Evolutionary conservation across 2,888 invertebrate genomes (phyloP).

Genomic region (Sepiola atlantica): DNA sequence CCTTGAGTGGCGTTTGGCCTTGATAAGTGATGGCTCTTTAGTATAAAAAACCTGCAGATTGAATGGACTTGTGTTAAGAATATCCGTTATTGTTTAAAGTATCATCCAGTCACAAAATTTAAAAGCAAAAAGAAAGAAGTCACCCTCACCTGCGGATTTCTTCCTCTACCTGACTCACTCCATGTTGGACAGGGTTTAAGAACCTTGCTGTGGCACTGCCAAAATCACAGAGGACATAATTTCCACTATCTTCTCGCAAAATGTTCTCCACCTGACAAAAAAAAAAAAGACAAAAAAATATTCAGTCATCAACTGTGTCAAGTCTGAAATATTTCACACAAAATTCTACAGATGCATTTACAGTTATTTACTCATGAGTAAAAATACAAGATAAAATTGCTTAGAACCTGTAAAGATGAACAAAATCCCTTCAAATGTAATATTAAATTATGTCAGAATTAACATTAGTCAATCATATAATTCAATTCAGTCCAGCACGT

Average conservation of each 20-base stretch:
- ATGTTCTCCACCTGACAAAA: conserved; percentile 87
- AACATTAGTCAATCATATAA: background rate
- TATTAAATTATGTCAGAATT: background rate
- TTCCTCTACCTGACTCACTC: conserved; percentile 81
- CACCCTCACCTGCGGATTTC: conserved; percentile 82
- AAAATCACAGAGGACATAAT: conserved; percentile 90
- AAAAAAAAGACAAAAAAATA: conserved; percentile 51
- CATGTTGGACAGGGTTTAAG: conserved; percentile 69
- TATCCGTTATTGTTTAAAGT: too few species aligned
- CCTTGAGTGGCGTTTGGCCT: too few species aligned
- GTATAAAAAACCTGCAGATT: too few species aligned
- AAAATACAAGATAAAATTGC: background rate
- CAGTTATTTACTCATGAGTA: background rate
- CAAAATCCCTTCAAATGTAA: background rate
- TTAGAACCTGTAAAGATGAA: background rate
- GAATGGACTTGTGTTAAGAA: too few species aligned
- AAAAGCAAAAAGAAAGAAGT: background rate
- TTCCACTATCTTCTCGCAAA: conserved; percentile 84
- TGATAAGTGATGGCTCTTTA: too few species aligned
- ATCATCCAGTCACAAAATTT: too few species aligned
- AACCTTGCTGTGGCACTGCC: conserved; percentile 90
- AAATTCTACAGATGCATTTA: background rate
- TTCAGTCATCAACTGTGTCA: background rate
- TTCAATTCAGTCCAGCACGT: too few species aligned
- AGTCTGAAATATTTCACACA: background rate